Conservation (phyloP, 2,113 vertebrate species). For the Dendropsophus ebraccatus region DNA sequence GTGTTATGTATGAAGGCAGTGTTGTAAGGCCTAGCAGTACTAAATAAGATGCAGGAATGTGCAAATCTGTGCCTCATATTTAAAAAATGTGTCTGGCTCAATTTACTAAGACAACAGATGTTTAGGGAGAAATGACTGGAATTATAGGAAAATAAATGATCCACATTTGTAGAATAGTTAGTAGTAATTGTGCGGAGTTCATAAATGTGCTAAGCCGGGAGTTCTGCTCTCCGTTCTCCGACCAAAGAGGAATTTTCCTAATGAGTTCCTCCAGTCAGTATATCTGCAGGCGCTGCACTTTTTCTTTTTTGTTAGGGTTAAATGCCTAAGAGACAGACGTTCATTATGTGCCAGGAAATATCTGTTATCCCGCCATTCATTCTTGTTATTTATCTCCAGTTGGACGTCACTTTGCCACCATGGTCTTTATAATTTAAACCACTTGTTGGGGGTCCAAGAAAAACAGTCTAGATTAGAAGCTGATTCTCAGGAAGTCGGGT, state of each 20-base stretch:
- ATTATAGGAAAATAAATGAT: not conserved
- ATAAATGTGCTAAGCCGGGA: not conserved
- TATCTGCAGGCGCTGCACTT: conserved; percentile 1
- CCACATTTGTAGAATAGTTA: not conserved
- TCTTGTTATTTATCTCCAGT: not conserved
- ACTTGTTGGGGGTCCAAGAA: conserved; percentile 19
- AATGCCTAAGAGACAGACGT: conserved; percentile 28
- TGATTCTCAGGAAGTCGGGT: not conserved
- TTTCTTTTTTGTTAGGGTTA: conserved; percentile 4
- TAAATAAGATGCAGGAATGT: not conserved
- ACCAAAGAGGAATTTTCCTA: conserved; percentile 26
- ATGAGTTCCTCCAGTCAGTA: conserved; percentile 22
- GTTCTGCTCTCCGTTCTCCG: not conserved
- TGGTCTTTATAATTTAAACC: conserved; percentile 42
- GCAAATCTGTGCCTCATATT: not conserved
- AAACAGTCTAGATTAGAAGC: not conserved
- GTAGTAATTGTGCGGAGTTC: not conserved
- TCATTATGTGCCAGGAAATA: conserved; percentile 49
- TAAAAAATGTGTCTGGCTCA: not conserved
- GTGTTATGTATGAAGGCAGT: not conserved
- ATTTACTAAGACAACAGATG: conserved; percentile 1
- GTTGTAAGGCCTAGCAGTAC: not conserved
- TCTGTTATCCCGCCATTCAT: conserved; percentile 35
- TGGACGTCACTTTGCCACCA: conserved; percentile 19
- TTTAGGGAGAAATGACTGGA: not conserved